Conservation (phyloP, 2,113 vertebrate genomes). For the Salvelinus fontinalis region DNA sequence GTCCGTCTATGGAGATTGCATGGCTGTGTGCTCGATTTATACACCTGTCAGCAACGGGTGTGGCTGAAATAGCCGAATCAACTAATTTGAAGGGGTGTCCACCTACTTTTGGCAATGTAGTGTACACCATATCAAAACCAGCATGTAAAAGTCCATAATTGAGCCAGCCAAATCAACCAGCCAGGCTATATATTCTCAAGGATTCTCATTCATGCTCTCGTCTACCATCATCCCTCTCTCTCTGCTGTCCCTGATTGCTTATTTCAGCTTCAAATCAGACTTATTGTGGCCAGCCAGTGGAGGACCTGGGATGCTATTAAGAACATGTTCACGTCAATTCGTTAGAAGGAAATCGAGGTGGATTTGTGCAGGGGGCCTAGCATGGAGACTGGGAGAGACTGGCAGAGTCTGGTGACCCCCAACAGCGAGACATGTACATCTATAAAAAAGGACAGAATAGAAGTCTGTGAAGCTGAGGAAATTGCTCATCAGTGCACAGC, state of each 20-base stretch:
- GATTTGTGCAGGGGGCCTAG: background rate
- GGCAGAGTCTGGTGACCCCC: background rate
- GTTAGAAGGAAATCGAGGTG: background rate
- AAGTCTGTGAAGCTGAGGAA: background rate
- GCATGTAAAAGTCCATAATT: background rate
- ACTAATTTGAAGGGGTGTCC: no score
- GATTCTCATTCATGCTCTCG: background rate
- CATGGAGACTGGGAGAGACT: background rate
- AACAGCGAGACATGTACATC: background rate
- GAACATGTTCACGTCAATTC: background rate
- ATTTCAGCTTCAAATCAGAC: constrained; percentile 3
- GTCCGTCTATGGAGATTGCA: no score
- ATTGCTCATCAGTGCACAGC: constrained; percentile 8
- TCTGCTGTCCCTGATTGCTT: constrained; percentile 7
- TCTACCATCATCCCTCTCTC: background rate
- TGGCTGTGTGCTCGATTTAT: no score
- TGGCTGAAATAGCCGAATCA: no score
- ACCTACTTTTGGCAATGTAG: no score
- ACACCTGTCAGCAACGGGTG: no score
- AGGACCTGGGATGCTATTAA: background rate
- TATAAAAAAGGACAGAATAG: background rate
- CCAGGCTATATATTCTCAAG: background rate
- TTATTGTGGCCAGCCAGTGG: background rate
- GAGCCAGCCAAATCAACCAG: background rate
- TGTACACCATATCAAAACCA: no score